These are phyloP conservation scores for Rhineura floridana DNA, from an alignment of 2,113 vertebrate species.

Conservation along the genomic window DNA sequence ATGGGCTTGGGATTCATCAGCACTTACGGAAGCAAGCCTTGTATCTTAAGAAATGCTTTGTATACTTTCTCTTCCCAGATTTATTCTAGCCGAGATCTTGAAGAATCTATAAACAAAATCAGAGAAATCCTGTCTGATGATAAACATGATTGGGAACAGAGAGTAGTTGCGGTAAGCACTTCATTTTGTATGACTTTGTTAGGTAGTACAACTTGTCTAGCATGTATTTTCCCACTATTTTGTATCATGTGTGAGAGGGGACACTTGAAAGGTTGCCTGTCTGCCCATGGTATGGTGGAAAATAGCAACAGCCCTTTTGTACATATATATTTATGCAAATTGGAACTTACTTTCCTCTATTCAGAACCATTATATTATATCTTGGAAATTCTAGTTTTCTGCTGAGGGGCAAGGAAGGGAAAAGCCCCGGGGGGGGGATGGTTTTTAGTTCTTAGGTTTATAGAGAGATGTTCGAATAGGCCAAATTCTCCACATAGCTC, in stretches of 20 bases:
- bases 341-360: background rate
- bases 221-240: background rate
- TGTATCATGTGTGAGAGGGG: background rate
- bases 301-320: background rate
- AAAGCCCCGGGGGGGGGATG: background rate
- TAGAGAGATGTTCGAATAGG: background rate
- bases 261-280: background rate
- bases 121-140: slow-evolving; percentile 94
- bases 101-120: slow-evolving; percentile 94
- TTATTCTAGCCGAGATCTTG: slow-evolving; percentile 93
- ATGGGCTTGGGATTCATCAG: too few species aligned
- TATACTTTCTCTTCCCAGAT: slow-evolving; percentile 79
- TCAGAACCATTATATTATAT: background rate
- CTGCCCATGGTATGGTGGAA: background rate
- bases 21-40: slow-evolving; percentile 27
- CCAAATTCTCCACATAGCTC: background rate
- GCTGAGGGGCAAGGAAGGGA: too few species aligned
- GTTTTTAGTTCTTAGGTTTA: background rate
- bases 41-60: background rate
- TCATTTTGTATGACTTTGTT: background rate
- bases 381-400: background rate
- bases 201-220: background rate
- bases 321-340: background rate
- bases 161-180: slow-evolving; percentile 88
- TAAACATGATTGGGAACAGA: slow-evolving; percentile 98